phyloP scores from a whole-genome alignment of 2,888 invertebrate species.

The Brenthis ino region DNA sequence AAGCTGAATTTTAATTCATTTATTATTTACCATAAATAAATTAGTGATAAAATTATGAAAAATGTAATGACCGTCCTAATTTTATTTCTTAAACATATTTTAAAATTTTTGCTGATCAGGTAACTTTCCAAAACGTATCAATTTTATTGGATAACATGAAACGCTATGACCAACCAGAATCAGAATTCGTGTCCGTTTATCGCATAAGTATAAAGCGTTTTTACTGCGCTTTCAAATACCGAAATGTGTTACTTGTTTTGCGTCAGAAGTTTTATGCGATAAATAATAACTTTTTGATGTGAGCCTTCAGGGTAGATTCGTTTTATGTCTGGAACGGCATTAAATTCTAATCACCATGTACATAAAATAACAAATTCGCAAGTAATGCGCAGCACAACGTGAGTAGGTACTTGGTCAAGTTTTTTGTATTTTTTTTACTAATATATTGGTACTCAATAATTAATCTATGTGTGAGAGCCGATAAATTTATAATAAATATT shows the following conservation, averaged over 20 bases:
- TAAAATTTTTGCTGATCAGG: slow-evolving; percentile 13
- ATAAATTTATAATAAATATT: too few species aligned
- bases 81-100: background rate
- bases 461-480: too few species aligned
- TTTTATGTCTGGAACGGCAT: slow-evolving; percentile 55
- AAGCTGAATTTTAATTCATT: too few species aligned
- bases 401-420: slow-evolving; percentile 1
- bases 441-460: background rate
- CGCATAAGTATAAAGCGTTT: slow-evolving; percentile 47
- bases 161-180: slow-evolving; percentile 33
- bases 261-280: slow-evolving; percentile 66
- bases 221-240: slow-evolving; percentile 55
- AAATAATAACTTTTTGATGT: slow-evolving; percentile 73
- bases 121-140: slow-evolving; percentile 23
- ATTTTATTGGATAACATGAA: slow-evolving; percentile 31
- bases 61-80: too few species aligned
- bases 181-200: slow-evolving; percentile 41
- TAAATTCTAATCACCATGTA: slow-evolving; percentile 33
- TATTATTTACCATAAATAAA: too few species aligned
- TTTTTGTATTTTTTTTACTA: background rate
- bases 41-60: too few species aligned
- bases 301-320: slow-evolving; percentile 46
- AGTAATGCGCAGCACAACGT: background rate
- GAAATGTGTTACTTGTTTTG: slow-evolving; percentile 62
- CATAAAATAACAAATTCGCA: slow-evolving; percentile 18